Conservation (phyloP, 2,888 invertebrate genomes). For the Helleia helle region DNA sequence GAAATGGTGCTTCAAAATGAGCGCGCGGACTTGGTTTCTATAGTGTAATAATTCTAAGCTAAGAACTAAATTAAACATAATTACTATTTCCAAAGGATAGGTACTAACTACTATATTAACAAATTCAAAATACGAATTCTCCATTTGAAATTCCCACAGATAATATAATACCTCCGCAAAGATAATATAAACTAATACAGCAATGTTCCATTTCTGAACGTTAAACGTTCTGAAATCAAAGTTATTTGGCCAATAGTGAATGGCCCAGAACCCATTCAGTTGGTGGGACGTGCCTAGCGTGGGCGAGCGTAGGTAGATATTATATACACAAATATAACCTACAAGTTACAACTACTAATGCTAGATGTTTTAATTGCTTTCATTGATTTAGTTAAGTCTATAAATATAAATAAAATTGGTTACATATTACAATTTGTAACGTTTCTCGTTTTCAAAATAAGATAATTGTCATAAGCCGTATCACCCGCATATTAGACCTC, state of each 20-base stretch:
- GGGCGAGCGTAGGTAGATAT: slow-evolving; percentile 7
- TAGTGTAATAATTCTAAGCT: no score
- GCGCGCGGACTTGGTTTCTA: no score
- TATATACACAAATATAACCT: no score
- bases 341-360: slow-evolving; percentile 2
- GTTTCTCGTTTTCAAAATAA: no score
- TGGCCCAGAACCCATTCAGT: not conserved
- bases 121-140: not conserved
- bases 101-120: no score
- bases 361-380: not conserved
- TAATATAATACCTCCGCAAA: not conserved
- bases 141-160: not conserved
- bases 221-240: not conserved
- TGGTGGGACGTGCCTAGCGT: slow-evolving; percentile 5
- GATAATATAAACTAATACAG: not conserved
- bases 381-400: no score
- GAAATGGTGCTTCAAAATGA: no score
- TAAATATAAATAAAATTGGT: no score
- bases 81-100: not conserved
- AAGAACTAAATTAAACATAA: not conserved
- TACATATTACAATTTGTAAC: no score
- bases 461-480: no score
- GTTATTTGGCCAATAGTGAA: not conserved
- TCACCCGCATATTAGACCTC: no score
- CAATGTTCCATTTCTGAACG: not conserved